A percentile compares a stretch with the other conserved stretches of the same genome.
Evolutionary conservation across 2,888 invertebrate species (phyloP).

Genomic region (Nephrotoma flavescens): DNA sequence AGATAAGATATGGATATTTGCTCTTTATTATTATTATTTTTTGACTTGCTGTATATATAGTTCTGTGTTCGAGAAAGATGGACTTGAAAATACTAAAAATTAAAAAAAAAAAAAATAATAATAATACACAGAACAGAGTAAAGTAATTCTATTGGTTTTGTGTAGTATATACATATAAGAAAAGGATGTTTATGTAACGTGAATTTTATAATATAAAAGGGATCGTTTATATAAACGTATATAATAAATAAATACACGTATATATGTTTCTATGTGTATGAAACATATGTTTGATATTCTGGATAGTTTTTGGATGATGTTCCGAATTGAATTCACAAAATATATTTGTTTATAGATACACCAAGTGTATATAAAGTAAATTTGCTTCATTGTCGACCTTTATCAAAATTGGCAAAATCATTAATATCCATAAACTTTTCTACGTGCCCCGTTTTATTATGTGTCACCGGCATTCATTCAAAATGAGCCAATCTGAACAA

Average conservation of each 20-base stretch:
- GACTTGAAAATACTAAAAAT: background rate
- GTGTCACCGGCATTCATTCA: too few relatives aligned
- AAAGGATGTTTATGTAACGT: background rate
- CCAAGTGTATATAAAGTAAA: background rate
- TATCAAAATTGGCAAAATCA: background rate
- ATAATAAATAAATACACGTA: too few relatives aligned
- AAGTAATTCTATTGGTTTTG: background rate
- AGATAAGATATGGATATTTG: background rate
- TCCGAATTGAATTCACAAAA: background rate
- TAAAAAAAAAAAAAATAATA: background rate
- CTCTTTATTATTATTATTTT: background rate
- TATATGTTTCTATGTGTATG: background rate
- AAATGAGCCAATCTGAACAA: too few relatives aligned
- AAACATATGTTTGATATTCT: background rate
- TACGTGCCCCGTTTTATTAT: too few relatives aligned
- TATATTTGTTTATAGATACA: background rate
- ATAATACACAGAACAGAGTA: background rate
- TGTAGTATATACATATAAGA: background rate
- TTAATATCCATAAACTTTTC: background rate
- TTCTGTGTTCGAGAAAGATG: background rate
- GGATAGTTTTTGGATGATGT: background rate
- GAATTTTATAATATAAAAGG: background rate
- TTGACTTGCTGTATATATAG: background rate
- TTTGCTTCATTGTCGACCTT: background rate
- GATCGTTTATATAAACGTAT: background rate